A percentile compares a stretch with the other conserved stretches of the same genome.
Evolutionary conservation across 2,888 invertebrate species (phyloP).

Genomic region (Lysandra bellargus): DNA sequence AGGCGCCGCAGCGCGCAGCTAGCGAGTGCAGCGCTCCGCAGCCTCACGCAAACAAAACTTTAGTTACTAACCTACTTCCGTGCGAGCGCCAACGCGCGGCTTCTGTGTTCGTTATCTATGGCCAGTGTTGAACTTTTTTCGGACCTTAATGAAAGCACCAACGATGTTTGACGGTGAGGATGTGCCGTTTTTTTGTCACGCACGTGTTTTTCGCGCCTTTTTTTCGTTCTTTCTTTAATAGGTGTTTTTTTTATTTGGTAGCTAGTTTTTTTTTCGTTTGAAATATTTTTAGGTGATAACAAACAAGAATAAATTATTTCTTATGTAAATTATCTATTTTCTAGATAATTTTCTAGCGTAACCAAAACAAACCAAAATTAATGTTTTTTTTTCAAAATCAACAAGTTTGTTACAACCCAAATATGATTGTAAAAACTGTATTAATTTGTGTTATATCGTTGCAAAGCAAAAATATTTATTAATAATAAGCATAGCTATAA

Average conservation of each 20-base stretch:
- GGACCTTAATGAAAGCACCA: constrained; percentile 55
- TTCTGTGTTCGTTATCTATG: constrained; percentile 55
- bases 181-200: constrained; percentile 67
- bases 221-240: neutral
- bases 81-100: constrained; percentile 75
- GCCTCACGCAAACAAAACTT: constrained; percentile 81
- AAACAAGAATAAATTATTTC: neutral
- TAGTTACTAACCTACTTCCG: constrained; percentile 81
- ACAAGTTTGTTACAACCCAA: neutral
- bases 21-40: constrained; percentile 67
- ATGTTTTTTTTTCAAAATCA: neutral
- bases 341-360: neutral
- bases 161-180: constrained; percentile 80
- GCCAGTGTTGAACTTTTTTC: constrained; percentile 67
- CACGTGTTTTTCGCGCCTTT: constrained; percentile 50
- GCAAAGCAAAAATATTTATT: neutral
- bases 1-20: constrained; percentile 55
- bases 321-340: neutral
- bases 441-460: neutral
- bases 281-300: neutral
- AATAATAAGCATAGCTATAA: neutral
- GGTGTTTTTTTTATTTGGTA: constrained; percentile 10
- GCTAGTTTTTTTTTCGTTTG: neutral
- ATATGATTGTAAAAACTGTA: neutral
- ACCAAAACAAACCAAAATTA: neutral